These are phyloP conservation scores for Anhinga anhinga DNA, from an alignment of 2,113 vertebrate species.

Conservation along the genomic window DNA sequence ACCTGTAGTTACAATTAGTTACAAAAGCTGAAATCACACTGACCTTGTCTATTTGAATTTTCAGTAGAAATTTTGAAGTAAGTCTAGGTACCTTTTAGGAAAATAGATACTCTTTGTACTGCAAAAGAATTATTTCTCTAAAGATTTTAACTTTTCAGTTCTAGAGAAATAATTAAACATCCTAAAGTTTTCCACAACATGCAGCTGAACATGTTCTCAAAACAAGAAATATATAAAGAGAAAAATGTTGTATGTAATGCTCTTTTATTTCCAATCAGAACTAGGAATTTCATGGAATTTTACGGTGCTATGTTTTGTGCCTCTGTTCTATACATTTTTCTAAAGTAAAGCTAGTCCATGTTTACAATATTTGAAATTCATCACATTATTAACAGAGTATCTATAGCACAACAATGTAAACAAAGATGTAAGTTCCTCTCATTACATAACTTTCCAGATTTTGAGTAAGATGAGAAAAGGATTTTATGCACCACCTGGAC, in stretches of 20 bases:
- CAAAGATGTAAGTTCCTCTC: not conserved
- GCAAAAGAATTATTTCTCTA: not conserved
- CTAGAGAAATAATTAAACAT: not conserved
- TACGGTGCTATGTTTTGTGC: not conserved
- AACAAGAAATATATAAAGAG: not conserved
- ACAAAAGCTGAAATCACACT: not conserved
- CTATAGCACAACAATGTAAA: not conserved
- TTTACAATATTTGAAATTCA: not conserved
- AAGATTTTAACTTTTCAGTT: not conserved
- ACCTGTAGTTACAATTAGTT: not conserved
- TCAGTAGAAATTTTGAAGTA: not conserved
- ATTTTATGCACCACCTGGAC: not conserved
- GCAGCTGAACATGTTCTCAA: not conserved
- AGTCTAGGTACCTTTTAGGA: not conserved
- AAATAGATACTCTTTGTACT: not conserved
- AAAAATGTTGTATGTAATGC: not conserved
- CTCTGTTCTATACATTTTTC: not conserved
- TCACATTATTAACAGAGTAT: rapidly evolving
- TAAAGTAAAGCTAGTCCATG: not conserved
- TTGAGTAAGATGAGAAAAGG: not conserved
- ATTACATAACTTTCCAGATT: not conserved
- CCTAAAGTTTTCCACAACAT: not conserved
- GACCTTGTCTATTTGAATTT: not conserved
- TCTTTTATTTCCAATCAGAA: not conserved
- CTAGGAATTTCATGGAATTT: not conserved